phyloP scores from a whole-genome alignment of 2,797 vertebrate genomes.

The Microhierax caerulescens region DNA sequence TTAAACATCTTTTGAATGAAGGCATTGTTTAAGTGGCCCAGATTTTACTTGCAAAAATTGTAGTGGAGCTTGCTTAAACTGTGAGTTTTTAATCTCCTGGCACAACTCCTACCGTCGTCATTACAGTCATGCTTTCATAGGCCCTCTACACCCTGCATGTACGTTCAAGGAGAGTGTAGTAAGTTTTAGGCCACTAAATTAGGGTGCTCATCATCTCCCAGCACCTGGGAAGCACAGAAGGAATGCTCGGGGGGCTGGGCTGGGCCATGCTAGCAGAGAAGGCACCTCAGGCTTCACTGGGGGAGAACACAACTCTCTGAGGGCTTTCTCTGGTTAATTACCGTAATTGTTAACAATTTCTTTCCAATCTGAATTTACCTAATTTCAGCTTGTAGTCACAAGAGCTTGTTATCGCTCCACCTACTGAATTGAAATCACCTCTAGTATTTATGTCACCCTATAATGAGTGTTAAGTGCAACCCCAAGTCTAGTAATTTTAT shows the following conservation, averaged over 20 bases:
- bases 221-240: not conserved
- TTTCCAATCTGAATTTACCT: not conserved
- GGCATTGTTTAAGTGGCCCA: not conserved
- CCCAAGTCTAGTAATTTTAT: not conserved
- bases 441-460: not conserved
- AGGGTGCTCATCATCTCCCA: not conserved
- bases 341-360: not conserved
- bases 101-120: not conserved
- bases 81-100: not conserved
- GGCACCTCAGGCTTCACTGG: not conserved
- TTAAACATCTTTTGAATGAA: not conserved
- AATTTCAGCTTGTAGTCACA: not conserved
- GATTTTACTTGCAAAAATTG: not conserved
- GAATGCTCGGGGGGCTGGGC: accelerated
- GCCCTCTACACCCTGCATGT: not conserved
- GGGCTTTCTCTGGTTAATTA: not conserved
- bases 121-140: accelerated
- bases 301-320: not conserved
- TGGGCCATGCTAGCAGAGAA: not conserved
- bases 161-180: accelerated
- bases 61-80: not conserved
- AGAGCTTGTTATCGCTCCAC: not conserved
- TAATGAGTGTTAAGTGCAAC: not conserved
- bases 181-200: not conserved
- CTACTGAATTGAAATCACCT: not conserved